Evolutionary conservation across 2,113 vertebrate genomes (phyloP).

Genomic region (Phocoena sinus): DNA sequence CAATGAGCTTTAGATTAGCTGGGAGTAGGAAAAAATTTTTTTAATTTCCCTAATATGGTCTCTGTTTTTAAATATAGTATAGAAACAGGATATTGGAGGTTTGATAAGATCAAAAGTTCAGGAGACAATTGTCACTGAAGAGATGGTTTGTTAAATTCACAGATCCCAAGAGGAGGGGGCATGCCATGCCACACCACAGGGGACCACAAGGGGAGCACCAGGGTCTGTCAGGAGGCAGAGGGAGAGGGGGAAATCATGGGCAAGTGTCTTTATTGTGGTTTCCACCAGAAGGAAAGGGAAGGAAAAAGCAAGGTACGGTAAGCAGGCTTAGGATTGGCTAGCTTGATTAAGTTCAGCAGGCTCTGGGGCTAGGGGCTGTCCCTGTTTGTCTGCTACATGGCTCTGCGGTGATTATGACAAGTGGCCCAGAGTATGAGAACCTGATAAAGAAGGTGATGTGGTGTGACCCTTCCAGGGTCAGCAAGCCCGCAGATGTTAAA

Average conservation of each 20-base stretch:
- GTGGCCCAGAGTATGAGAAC: not conserved
- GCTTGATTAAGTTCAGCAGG: not conserved
- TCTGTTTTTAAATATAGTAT: not conserved
- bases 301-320: not conserved
- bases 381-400: not conserved
- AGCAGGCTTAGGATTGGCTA: not conserved
- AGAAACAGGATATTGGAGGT: not conserved
- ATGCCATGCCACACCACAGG: too few species aligned
- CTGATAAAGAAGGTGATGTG: not conserved
- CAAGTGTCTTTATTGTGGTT: not conserved
- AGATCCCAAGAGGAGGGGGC: not conserved
- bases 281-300: not conserved
- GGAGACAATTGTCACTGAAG: not conserved
- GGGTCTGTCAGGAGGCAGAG: not conserved
- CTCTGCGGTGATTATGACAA: not conserved
- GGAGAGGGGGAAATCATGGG: not conserved
- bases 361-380: not conserved
- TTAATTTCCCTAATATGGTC: not conserved
- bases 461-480: not conserved
- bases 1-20: not conserved
- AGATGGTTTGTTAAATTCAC: not conserved
- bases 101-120: not conserved
- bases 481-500: not conserved
- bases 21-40: not conserved
- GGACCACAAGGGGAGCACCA: fast-evolving